Base-by-base conservation (phyloP, 2,888 invertebrate genomes). In the Dicranocentrus wangi region DNA sequence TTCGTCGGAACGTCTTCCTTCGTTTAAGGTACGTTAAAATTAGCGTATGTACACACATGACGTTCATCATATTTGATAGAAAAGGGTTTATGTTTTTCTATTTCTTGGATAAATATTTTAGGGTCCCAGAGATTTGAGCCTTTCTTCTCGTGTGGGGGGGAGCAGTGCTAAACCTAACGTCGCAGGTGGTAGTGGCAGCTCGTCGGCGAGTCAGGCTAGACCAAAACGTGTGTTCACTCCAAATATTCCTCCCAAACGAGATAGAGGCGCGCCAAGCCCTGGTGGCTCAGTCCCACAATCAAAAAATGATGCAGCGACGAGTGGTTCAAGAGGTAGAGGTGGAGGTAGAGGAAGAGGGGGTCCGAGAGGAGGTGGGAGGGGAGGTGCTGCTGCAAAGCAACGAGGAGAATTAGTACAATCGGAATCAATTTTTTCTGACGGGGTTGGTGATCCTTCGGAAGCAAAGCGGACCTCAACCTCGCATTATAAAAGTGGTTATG, bases 371-470 rank as follows among this genome's bases (percentile, higher is more conserved):
- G 65, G 75, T 28, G 53, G 39, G 13, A 43, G 79, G 17, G 32
- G 55, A 32, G 55, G 75, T 19, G 32, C 72, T n/a, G 55, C 71
- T 8, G 23, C 61, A n/a, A 81, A 76, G 25, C 70, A 70, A n/a
- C 65, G 79, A 39, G 60, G 53, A 1, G 83, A 84, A 61, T 39
- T 83, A 13, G 25, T 85, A 0, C 85, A 86, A 25, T 63, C 82
- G 0, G 83, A 82, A 32, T 84, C 85, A 21, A 85, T 86, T 23
- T 86, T 86, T 76, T 61, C 82, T 1, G 83, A 83, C 70, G 86
- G 86, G 10, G 65, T 85, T 19, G 86, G 86, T 1, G 81, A 72
- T 53, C 65, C 72, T 0, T 69, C 58, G 43, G 66, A 73, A 19
- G 70, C 63, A 1, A 61, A 65, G 17, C 60, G 81, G 21, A 70